phyloP scores from a whole-genome alignment of 23 tunicate species.

The Oikopleura albicans region DNA sequence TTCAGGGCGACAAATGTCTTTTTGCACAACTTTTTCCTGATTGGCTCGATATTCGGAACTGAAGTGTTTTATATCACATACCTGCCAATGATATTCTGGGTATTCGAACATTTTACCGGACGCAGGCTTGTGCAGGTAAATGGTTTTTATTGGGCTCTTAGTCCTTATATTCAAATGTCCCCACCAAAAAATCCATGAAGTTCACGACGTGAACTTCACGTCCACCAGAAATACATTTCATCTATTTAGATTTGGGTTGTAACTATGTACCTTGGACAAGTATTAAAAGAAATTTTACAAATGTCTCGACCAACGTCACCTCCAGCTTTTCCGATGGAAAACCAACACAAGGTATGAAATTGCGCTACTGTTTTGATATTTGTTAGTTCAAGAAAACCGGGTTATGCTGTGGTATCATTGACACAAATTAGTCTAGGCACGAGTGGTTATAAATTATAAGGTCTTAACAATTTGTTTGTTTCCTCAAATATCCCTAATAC shows the following conservation, averaged over 20 bases:
- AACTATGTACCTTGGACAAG: conserved; percentile 95
- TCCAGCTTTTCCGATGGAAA: conserved; percentile 70
- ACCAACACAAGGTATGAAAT: conserved; percentile 20
- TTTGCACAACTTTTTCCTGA: conserved; percentile 42
- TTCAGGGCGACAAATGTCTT: conserved; percentile 38
- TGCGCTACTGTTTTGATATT: no score
- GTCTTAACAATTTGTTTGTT: no score
- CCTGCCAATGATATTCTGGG: conserved; percentile 71
- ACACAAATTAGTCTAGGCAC: no score
- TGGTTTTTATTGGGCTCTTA: neutral
- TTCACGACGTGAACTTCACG: no score
- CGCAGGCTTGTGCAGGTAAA: conserved; percentile 41
- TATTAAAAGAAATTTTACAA: conserved; percentile 53
- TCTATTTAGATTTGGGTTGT: conserved; percentile 50
- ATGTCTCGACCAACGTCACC: conserved; percentile 79
- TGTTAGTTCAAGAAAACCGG: no score
- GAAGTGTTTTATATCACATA: conserved; percentile 67
- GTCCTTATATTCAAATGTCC: no score
- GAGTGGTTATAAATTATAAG: no score
- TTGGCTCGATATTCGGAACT: conserved; percentile 61
- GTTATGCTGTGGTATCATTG: no score
- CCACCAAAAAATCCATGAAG: no score
- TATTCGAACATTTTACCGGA: conserved; percentile 40
- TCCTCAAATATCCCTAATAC: no score
- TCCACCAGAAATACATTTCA: no score